Evolutionary conservation across 1,140 invertebrate species (phyloP).

Genomic region (Stegodyphus mimosarum): DNA sequence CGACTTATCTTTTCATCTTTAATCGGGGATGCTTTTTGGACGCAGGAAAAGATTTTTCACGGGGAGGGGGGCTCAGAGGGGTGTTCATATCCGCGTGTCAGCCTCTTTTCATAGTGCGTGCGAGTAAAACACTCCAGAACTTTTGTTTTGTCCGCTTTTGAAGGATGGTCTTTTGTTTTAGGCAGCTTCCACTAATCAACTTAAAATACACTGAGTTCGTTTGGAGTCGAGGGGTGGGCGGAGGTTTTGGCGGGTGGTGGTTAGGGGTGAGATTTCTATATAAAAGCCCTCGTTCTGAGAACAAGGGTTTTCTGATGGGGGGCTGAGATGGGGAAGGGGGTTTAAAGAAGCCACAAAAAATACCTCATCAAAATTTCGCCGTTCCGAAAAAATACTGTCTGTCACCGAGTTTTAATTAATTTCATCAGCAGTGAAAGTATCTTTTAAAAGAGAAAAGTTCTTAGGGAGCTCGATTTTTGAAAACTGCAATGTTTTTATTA

Average conservation of each 20-base stretch:
- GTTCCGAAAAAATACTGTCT: conserved; percentile 47
- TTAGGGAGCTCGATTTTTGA: conserved; percentile 52
- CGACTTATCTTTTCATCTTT: conserved; percentile 58
- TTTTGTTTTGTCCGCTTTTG: conserved; percentile 56
- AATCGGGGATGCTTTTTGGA: conserved; percentile 59
- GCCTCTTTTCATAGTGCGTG: conserved; percentile 37
- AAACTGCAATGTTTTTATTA: conserved; percentile 59
- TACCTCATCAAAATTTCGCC: conserved; percentile 54
- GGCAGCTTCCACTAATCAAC: conserved; percentile 51
- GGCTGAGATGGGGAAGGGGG: background rate
- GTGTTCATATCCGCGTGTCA: conserved; percentile 60
- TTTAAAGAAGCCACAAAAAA: conserved; percentile 56
- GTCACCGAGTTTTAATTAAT: conserved; percentile 60
- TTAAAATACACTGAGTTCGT: conserved; percentile 45
- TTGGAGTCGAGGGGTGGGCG: conserved; percentile 2
- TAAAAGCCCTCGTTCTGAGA: conserved; percentile 39
- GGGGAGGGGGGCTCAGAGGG: conserved; percentile 10
- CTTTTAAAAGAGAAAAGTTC: conserved; percentile 61
- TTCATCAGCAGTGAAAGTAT: conserved; percentile 58
- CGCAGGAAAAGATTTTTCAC: conserved; percentile 44
- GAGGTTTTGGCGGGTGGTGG: too few species aligned
- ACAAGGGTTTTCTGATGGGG: conserved; percentile 13
- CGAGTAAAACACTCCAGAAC: conserved; percentile 56
- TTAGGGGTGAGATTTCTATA: conserved; percentile 24
- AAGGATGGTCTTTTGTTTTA: conserved; percentile 59